Evolutionary conservation across 1,140 invertebrate species (phyloP), one percentile per base, ranked within the genome.

Genomic region (Drosophila varians): DNA sequence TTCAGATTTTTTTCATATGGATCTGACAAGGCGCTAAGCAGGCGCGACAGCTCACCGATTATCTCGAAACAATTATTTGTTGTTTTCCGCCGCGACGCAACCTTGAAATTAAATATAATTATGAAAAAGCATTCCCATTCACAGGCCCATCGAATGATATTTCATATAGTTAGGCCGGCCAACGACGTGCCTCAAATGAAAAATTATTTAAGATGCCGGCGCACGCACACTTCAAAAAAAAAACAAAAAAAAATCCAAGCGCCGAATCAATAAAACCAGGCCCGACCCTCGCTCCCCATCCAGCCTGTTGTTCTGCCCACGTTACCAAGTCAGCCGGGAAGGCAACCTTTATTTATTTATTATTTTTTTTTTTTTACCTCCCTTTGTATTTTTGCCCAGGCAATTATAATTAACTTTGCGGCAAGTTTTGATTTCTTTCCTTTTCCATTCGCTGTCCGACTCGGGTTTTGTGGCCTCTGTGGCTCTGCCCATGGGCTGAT

Each of bases 31-130:
- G 80, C 76, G 80, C 77, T 87, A 84, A 84, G 82, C 80, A 84
- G 79, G 66, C 73, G 61, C 69, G 61, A 78, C 70, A 72, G 40
- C 57, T 51, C 66, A 28, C 34, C 77, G 58, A 82, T 82, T 82
- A 82, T 68, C 61, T 64, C 51, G 26, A 38, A 38, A 74, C 72
- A 66, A 80, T 80, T 82, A 82, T 73, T 78, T 75, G 60, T 75
- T 84, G 80, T 66, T 75, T 86, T 80, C 66, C 66, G 80, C 55
- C 62, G 34, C 53, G 61, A 43, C 38, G 64, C 69, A 86, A 87
- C 82, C 82, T 87, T 86, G 82, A 86, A 86, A 86, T 86, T 86
- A 86, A 86, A 87, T 82, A 86, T 82, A 86, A 86, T 86, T 87
- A 87, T 80, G 62, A 87, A 77, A 73, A 51, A 60, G 68, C 80